phyloP scores from a whole-genome alignment of 2,888 invertebrate genomes.

The Brachypalpus laphriformis region DNA sequence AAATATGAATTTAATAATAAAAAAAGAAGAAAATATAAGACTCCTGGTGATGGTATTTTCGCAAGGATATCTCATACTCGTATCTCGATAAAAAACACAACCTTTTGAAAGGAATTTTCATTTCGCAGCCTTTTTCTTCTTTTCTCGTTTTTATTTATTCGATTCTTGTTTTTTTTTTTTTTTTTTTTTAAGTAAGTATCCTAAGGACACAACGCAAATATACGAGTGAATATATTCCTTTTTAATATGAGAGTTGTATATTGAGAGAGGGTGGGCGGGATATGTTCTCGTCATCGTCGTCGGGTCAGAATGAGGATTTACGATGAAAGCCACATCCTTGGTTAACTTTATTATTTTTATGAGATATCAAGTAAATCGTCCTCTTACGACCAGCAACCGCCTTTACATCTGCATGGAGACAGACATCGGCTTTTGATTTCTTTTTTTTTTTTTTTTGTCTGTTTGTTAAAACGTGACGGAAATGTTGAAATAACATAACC shows the following conservation, averaged over 20 bases:
- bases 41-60: slow-evolving; percentile 24
- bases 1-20: slow-evolving; percentile 66
- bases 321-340: slow-evolving; percentile 63
- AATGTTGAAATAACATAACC: slow-evolving; percentile 66
- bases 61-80: background rate
- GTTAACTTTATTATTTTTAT: slow-evolving; percentile 71
- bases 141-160: slow-evolving; percentile 39
- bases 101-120: slow-evolving; percentile 55
- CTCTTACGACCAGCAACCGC: slow-evolving; percentile 29
- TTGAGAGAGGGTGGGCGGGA: slow-evolving; percentile 29
- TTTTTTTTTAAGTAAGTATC: slow-evolving; percentile 19
- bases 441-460: slow-evolving; percentile 18
- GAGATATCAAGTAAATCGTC: slow-evolving; percentile 70
- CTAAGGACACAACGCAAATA: slow-evolving; percentile 40
- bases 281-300: slow-evolving; percentile 32
- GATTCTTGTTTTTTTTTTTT: slow-evolving; percentile 7
- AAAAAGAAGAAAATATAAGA: slow-evolving; percentile 9
- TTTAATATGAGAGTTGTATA: slow-evolving; percentile 57
- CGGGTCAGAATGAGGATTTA: slow-evolving; percentile 59
- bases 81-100: slow-evolving; percentile 1
- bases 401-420: slow-evolving; percentile 42
- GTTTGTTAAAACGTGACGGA: slow-evolving; percentile 55
- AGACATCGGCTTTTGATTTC: slow-evolving; percentile 6
- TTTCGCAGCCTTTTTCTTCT: slow-evolving; percentile 49
- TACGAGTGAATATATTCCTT: slow-evolving; percentile 54